Evolutionary conservation across 2,113 vertebrate genomes (phyloP), one percentile per base, ranked within the genome.

Genomic region (Leuciscus idus): DNA sequence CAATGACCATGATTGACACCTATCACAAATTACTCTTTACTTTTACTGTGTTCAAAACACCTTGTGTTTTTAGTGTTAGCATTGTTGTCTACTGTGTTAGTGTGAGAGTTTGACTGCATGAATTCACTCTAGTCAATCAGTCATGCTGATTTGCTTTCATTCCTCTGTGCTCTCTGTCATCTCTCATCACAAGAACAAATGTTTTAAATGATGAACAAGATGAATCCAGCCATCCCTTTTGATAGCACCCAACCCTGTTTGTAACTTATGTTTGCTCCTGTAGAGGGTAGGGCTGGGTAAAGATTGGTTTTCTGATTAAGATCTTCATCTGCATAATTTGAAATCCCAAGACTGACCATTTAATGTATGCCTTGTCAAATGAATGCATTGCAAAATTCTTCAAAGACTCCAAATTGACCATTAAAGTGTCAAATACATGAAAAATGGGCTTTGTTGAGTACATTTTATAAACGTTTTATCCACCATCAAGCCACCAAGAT

Each of bases 91-190:
- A 6, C 43, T 50, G 13, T 28, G 23, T 62, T 64, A 46, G 3
- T 59, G 76, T 82, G 61, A 11, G 59, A 19, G 59, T 30, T 46
- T 81, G n/a, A 82, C 4, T 82, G 62, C 80, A 82, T 52, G 43
- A 48, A 52, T 70, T 30, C 3, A 10, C 62, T 52, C 26, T 70
- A 82, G 19, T 33, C 52, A 23, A 66, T 36, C 17, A 68, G 12
- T 52, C 19, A 33, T 30, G 26, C 15, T 77, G 33, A n/a, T 81
- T 82, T 70, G 9, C n/a, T 70, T 66, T n/a, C 7, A 81, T 43
- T 50, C 10, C 26, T n/a, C 28, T 81, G 33, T 61, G 78, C 36
- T 46, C 1, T 36, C 33, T 62, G 10, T 48, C 43, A 68, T 68
- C 8, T 66, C n/a, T 81, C 79, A 81, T 77, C 23, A 46, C 36